phyloP scores from a whole-genome alignment of 2,797 vertebrate species.

The Chrysocyon brachyurus region DNA sequence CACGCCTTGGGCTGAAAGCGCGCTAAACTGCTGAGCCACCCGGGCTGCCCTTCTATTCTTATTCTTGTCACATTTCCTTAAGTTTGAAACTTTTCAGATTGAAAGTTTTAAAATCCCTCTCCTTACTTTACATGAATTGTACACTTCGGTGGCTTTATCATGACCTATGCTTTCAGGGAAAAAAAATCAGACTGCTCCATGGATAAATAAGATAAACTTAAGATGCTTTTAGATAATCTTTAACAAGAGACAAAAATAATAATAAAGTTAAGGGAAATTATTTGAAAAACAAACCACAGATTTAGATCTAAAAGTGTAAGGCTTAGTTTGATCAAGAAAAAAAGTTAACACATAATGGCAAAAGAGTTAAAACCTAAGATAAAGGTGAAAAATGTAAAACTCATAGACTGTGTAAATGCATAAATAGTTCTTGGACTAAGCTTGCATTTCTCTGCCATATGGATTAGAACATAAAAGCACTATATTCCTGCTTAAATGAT shows the following conservation, averaged over 20 bases:
- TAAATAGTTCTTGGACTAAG: constrained; percentile 73
- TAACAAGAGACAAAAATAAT: not conserved
- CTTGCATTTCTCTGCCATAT: not conserved
- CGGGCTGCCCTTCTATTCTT: not conserved
- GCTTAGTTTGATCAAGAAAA: not conserved
- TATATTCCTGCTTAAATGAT: constrained; percentile 71
- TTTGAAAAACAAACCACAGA: constrained; percentile 27
- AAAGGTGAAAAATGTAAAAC: not conserved
- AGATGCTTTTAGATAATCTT: constrained; percentile 8
- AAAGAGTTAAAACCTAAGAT: not conserved
- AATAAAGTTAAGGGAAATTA: not conserved
- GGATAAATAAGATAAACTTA: constrained; percentile 4
- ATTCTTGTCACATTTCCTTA: not conserved
- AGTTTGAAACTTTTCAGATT: not conserved
- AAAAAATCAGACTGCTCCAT: not conserved
- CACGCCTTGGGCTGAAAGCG: too few species aligned
- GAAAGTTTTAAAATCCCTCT: not conserved
- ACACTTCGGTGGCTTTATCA: not conserved
- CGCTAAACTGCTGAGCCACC: too few species aligned
- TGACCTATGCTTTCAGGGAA: not conserved
- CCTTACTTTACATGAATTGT: not conserved
- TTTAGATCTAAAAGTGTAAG: constrained; percentile 9
- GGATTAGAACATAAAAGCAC: constrained; percentile 71
- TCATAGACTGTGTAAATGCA: not conserved
- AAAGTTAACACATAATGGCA: not conserved